Base-by-base conservation (phyloP, 1,140 invertebrate species). In the Nasonia vitripennis region DNA sequence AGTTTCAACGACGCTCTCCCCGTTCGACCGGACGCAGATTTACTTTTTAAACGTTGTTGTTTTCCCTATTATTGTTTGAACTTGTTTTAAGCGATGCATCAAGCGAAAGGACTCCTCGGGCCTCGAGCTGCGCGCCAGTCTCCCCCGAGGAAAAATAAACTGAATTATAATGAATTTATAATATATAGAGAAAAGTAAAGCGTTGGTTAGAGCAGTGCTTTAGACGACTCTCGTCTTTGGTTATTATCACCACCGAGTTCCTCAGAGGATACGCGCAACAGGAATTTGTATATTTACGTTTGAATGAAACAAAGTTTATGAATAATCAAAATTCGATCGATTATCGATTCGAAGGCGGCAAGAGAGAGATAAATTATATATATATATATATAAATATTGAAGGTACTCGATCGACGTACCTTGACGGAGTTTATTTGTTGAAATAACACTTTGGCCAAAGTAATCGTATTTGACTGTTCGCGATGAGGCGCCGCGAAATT, bases 201-300 rank as follows among this genome's bases (percentile, higher is more conserved):
- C 70, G 67, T 71, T 41, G 62, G 11, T 75, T 75, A 85, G 51
- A 85, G 78, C 83, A 85, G 83, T 85, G 78, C 78, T 85, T 80
- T 80, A 80, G 83, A 80, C 78, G 70, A 85, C 10, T 79, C 4
- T 85, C 78, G 78, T 85, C 83, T 85, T 80, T 85, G 68, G 71
- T 85, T 74, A 80, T 80, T 80, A 85, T 85, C 37, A 48, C 70
- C 78, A 74, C 71, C 51, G 78, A 85, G 84, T 85, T 85, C 80
- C 80, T 86, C 67, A 86, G 55, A 82, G 78, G 80, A 78, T 85
- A 81, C 78, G 73, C 84, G 84, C 84, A 85, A 78, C 41, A 81
- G 79, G 84, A 81, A 81, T 82, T 83, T 85, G 48, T 79, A 78
- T 71, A 84, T 79, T 79, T 79, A 73, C 20, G 41, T 79, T 84